Evolutionary conservation across 2,888 invertebrate species (phyloP).

Genomic region (Aproaerema taeniolella): DNA sequence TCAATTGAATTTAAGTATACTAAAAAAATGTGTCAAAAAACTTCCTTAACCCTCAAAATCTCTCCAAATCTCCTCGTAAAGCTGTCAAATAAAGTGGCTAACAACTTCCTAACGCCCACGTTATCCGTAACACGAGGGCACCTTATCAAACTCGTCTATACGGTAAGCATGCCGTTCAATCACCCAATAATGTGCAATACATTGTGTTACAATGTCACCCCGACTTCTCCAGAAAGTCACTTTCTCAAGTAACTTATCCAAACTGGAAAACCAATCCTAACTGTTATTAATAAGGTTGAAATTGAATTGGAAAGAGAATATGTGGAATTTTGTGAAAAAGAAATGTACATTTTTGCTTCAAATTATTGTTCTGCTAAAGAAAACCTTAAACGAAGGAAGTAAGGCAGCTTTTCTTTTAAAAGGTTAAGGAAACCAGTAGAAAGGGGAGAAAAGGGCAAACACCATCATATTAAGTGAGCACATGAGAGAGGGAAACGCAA

Average conservation of each 20-base stretch:
- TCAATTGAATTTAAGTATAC: no score
- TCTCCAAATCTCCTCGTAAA: slow-evolving; percentile 16
- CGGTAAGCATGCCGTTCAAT: slow-evolving; percentile 70
- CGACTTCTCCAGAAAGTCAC: slow-evolving; percentile 44
- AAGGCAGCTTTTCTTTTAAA: slow-evolving; percentile 25
- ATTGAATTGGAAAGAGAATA: slow-evolving; percentile 8
- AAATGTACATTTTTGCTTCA: slow-evolving; percentile 48
- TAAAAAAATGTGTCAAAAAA: no score
- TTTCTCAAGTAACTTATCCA: no score
- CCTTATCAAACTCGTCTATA: slow-evolving; percentile 69
- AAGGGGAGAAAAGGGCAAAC: slow-evolving; percentile 70
- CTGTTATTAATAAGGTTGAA: slow-evolving; percentile 10
- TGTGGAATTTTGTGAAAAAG: slow-evolving; percentile 42
- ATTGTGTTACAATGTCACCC: slow-evolving; percentile 73
- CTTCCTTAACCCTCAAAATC: not conserved
- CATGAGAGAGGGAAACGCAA: slow-evolving; percentile 75
- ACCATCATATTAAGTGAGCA: slow-evolving; percentile 76
- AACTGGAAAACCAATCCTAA: no score
- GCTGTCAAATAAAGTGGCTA: slow-evolving; percentile 32
- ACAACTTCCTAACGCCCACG: slow-evolving; percentile 33
- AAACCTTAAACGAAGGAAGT: slow-evolving; percentile 2
- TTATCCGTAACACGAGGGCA: slow-evolving; percentile 52
- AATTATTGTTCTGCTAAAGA: not conserved
- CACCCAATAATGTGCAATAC: slow-evolving; percentile 77
- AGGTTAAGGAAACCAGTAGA: no score